Conservation (phyloP, 2,888 invertebrate species). For the Palloptera scutellata region DNA sequence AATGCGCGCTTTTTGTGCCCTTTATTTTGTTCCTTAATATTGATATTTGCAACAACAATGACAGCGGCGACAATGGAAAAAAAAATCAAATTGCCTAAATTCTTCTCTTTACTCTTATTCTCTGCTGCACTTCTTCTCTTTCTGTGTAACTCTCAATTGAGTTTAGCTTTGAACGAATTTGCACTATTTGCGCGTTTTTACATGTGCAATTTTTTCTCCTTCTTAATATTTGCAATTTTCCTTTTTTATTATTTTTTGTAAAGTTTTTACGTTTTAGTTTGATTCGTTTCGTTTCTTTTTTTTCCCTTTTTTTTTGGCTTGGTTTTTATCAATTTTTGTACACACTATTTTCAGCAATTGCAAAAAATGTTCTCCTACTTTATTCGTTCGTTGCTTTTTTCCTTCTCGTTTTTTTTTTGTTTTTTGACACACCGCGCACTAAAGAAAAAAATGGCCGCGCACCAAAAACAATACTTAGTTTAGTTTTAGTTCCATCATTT, state of each 20-base stretch:
- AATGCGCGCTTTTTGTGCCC: neutral
- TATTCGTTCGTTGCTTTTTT: constrained; percentile 21
- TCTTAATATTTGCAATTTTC: constrained; percentile 16
- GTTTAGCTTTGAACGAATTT: too few relatives aligned
- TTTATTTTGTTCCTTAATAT: neutral
- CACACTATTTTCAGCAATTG: constrained; percentile 7
- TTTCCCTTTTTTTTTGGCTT: constrained; percentile 11
- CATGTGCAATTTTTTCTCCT: too few relatives aligned
- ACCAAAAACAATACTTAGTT: constrained; percentile 45
- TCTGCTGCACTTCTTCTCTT: neutral
- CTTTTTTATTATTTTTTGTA: constrained; percentile 8
- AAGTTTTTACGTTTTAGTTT: constrained; percentile 17
- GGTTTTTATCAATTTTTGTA: constrained; percentile 5
- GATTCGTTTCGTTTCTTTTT: neutral
- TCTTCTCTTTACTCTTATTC: neutral
- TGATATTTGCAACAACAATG: neutral
- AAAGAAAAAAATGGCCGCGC: constrained; percentile 59
- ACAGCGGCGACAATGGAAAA: too few relatives aligned
- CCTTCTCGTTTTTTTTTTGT: constrained; percentile 27
- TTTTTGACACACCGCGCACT: constrained; percentile 18
- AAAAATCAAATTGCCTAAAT: too few relatives aligned
- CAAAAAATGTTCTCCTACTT: constrained; percentile 3
- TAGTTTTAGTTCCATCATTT: too few relatives aligned
- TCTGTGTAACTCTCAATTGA: neutral
- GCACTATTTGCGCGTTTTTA: too few relatives aligned